These are phyloP conservation scores for Oscheius sp. DNA, from an alignment of 2,888 invertebrate genomes.

Conservation along the genomic window DNA sequence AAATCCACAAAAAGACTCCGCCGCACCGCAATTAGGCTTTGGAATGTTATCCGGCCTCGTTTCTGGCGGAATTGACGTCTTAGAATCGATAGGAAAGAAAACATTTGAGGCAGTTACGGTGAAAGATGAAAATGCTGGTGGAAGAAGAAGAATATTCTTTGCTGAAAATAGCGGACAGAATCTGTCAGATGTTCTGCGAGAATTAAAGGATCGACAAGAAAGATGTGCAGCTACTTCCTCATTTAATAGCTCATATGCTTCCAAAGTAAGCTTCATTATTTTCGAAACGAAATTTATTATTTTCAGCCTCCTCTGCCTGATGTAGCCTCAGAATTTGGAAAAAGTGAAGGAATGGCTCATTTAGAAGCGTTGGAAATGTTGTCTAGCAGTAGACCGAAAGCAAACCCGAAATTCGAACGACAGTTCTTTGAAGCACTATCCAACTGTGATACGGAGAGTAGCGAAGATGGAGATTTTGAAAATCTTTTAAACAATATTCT, in stretches of 20 bases:
- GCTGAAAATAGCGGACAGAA: conserved; percentile 40
- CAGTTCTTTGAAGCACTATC: conserved; percentile 4
- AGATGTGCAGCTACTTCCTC: conserved; percentile 3
- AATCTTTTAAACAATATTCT: neutral
- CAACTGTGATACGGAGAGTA: neutral
- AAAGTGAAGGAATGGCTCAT: conserved; percentile 80
- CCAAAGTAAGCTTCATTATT: conserved; percentile 1
- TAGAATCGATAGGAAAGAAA: conserved; percentile 92
- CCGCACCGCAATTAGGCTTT: conserved; percentile 15
- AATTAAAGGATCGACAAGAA: conserved; percentile 43
- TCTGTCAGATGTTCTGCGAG: conserved; percentile 52
- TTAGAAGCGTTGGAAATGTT: conserved; percentile 90
- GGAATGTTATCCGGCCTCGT: conserved; percentile 65
- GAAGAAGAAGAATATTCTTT: conserved; percentile 47
- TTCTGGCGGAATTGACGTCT: conserved; percentile 77
- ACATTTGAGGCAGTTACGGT: conserved; percentile 94
- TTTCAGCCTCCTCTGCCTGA: conserved; percentile 17
- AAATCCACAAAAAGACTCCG: neutral
- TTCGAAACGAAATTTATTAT: neutral
- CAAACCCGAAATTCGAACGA: conserved; percentile 21
- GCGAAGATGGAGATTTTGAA: conserved; percentile 18
- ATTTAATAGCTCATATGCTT: neutral
- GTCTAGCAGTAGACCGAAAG: conserved; percentile 80
- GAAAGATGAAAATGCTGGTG: conserved; percentile 77
- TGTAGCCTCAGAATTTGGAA: conserved; percentile 47